Evolutionary conservation across 2,797 vertebrate genomes (phyloP).

Genomic region (Tenualosa ilisha): DNA sequence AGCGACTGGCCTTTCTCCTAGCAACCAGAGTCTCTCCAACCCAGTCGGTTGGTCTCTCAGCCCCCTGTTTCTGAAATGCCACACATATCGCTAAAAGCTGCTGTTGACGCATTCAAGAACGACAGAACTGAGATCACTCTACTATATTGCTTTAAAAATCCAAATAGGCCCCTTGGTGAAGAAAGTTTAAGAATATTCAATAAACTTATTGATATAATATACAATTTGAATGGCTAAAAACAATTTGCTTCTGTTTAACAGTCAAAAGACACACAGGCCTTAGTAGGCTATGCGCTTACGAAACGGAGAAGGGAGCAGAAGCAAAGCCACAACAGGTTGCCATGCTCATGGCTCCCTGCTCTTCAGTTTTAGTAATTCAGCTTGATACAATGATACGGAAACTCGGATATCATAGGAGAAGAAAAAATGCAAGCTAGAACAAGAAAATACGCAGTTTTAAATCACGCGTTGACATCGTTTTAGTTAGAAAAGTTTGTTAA

Average conservation of each 20-base stretch:
- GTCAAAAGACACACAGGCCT: no score
- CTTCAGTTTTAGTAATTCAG: not conserved
- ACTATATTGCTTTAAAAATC: slow-evolving; percentile 32
- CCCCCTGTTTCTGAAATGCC: not conserved
- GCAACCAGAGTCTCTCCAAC: slow-evolving; percentile 42
- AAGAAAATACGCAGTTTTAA: not conserved
- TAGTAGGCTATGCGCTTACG: no score
- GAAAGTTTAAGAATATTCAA: not conserved
- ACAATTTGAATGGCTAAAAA: not conserved
- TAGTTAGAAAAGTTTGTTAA: slow-evolving; percentile 5
- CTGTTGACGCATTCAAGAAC: slow-evolving; percentile 43
- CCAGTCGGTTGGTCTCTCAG: not conserved
- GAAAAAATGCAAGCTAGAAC: not conserved
- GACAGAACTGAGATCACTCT: slow-evolving; percentile 37
- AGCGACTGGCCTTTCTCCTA: slow-evolving; percentile 58
- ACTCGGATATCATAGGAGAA: not conserved
- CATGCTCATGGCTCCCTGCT: not conserved
- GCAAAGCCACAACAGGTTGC: not conserved
- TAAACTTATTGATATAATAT: not conserved
- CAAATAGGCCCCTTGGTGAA: not conserved
- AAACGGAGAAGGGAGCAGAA: not conserved
- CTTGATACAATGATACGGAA: not conserved
- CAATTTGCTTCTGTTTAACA: no score
- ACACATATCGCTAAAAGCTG: slow-evolving; percentile 7
- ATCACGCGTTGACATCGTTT: not conserved